Percentiles rank a stretch among this genome's conserved stretches.
Evolutionary conservation across 2,797 vertebrate species (phyloP).

Genomic region (Typhlichthys eigenmanni): DNA sequence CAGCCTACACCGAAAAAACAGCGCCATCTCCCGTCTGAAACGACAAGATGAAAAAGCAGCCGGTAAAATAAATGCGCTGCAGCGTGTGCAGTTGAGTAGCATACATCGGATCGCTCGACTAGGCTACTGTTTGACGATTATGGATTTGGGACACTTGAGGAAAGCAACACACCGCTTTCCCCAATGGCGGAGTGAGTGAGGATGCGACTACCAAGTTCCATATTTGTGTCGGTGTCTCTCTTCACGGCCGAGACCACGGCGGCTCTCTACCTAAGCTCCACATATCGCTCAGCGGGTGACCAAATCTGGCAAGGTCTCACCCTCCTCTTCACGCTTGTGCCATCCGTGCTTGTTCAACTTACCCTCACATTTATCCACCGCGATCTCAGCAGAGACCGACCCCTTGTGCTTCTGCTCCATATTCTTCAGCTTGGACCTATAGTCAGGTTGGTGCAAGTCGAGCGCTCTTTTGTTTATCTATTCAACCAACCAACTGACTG

Average conservation of each 20-base stretch:
- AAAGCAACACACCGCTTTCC: conserved; percentile 46
- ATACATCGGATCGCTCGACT: conserved; percentile 10
- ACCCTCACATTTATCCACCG: conserved; percentile 95
- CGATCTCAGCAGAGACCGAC: conserved; percentile 91
- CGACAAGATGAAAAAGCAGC: conserved; percentile 27
- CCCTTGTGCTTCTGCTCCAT: conserved; percentile 92
- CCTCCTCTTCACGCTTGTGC: conserved; percentile 89
- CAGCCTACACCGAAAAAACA: not conserved
- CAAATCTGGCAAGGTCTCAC: conserved; percentile 91
- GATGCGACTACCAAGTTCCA: conserved; percentile 94
- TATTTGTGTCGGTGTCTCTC: conserved; percentile 89
- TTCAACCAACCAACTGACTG: not conserved
- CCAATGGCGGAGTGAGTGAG: conserved; percentile 75
- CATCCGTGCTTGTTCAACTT: conserved; percentile 92
- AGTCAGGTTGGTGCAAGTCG: conserved; percentile 83
- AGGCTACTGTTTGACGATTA: conserved; percentile 26
- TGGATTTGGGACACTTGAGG: conserved; percentile 42
- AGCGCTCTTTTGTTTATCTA: conserved; percentile 16
- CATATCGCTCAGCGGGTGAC: conserved; percentile 88
- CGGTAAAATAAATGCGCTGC: conserved; percentile 26
- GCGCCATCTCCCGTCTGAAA: conserved; percentile 52
- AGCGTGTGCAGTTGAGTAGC: conserved; percentile 11
- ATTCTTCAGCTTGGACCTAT: conserved; percentile 93
- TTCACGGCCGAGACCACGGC: conserved; percentile 90
- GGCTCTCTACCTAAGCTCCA: conserved; percentile 90